These are phyloP conservation scores for Myotis daubentonii DNA, from an alignment of 2,797 vertebrate species.

Conservation along the genomic window DNA sequence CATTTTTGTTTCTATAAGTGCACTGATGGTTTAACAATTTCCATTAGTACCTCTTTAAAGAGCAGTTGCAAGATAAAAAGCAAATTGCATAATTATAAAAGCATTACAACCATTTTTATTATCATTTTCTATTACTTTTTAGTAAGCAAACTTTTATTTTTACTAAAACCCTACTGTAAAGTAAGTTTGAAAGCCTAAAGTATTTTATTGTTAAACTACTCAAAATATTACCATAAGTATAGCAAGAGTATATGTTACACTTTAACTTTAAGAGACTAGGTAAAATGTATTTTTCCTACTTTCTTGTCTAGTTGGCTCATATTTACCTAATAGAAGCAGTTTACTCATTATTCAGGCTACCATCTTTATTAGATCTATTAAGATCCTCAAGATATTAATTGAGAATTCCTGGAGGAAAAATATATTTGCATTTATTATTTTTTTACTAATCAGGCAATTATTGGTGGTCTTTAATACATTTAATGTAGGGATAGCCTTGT, in stretches of 20 bases:
- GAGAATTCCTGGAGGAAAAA: background rate
- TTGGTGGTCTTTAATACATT: background rate
- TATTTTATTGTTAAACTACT: conserved; percentile 8
- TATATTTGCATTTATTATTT: conserved; percentile 6
- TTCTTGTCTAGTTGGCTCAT: background rate
- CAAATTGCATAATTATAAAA: conserved; percentile 62
- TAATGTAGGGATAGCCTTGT: background rate
- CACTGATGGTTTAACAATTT: conserved; percentile 36
- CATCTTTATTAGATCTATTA: background rate
- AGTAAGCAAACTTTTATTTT: conserved; percentile 50
- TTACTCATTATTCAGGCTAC: background rate
- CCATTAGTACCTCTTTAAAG: conserved; percentile 38
- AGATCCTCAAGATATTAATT: background rate
- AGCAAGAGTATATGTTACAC: background rate
- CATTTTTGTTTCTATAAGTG: conserved; percentile 47
- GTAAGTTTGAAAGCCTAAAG: conserved; percentile 28
- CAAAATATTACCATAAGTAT: background rate
- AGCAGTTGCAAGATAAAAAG: conserved; percentile 69
- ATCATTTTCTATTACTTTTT: conserved; percentile 53
- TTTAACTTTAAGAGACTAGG: background rate
- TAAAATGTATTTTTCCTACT: background rate
- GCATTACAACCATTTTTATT: conserved; percentile 44
- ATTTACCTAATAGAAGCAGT: background rate
- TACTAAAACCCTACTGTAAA: background rate
- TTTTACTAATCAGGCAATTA: background rate